These are phyloP conservation scores for Anser cygnoides DNA, from an alignment of 2,113 vertebrate genomes.

Conservation along the genomic window DNA sequence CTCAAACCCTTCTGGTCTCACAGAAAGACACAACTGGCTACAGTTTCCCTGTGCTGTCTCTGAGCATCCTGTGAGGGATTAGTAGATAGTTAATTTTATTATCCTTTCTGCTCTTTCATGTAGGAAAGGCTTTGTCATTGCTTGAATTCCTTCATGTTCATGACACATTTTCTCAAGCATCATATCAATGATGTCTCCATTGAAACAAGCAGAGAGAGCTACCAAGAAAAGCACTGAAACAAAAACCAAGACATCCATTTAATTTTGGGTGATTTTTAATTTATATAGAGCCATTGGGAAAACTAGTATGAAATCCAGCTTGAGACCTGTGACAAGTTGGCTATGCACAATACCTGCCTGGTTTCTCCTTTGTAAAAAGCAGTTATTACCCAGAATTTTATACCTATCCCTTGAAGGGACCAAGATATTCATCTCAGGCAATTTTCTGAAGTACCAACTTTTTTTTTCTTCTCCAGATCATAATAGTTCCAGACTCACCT, in stretches of 20 bases:
- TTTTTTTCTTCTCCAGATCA: not conserved
- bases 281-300: not conserved
- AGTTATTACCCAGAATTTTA: not conserved
- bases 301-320: not conserved
- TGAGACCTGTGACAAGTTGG: not conserved
- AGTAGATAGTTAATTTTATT: not conserved
- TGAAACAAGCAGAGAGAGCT: not conserved
- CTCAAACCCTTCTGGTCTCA: conserved; percentile 31
- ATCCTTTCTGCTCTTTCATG: not conserved
- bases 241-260: not conserved
- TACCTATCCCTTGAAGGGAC: not conserved
- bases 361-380: not conserved
- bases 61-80: not conserved
- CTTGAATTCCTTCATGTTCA: not conserved
- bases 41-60: not conserved
- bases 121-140: not conserved
- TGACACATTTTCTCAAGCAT: not conserved
- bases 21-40: not conserved
- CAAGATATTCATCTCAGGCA: not conserved
- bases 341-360: not conserved
- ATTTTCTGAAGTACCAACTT: not conserved
- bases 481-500: not conserved
- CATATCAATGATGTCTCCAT: not conserved
- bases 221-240: not conserved
- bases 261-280: not conserved